These are phyloP conservation scores for Eupsittula cactorum DNA, from an alignment of 2,113 vertebrate species.

Conservation along the genomic window DNA sequence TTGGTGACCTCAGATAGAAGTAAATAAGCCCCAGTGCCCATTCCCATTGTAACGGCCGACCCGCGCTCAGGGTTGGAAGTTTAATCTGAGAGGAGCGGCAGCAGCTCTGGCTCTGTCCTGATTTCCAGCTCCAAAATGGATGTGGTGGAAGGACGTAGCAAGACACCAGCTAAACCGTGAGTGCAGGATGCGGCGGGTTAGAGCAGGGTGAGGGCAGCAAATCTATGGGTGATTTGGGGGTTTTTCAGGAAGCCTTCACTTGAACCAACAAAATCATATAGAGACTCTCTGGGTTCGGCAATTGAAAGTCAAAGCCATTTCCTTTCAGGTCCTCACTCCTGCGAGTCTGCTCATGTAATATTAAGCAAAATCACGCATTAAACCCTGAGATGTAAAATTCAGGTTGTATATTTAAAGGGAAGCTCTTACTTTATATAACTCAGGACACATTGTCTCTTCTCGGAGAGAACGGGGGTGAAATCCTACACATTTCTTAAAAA, in stretches of 20 bases:
- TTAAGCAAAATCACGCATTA: slow-evolving; percentile 11
- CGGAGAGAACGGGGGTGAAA: slow-evolving; percentile 32
- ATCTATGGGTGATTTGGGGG: fast-evolving
- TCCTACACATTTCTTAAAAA: slow-evolving; percentile 31
- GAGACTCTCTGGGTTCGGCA: not conserved
- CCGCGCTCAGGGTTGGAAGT: not conserved
- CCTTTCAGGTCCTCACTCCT: not conserved
- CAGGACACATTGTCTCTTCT: slow-evolving; percentile 57
- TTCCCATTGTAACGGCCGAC: not conserved
- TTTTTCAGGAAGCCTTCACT: not conserved
- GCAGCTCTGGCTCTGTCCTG: not conserved
- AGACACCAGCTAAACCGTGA: not conserved
- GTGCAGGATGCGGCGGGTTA: not conserved
- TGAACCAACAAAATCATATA: not conserved
- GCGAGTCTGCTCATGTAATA: not conserved
- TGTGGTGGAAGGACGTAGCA: not conserved
- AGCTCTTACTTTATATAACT: slow-evolving; percentile 63
- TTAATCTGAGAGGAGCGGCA: not conserved
- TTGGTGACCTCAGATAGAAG: not conserved
- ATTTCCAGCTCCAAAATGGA: slow-evolving; percentile 26
- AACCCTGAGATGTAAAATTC: not conserved
- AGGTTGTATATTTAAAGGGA: slow-evolving; percentile 31
- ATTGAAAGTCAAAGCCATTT: slow-evolving; percentile 18
- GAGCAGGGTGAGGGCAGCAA: not conserved
- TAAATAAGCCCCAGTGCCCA: not conserved